Conservation (phyloP, 1,140 invertebrate genomes). For the Hylyphantes graminicola region DNA sequence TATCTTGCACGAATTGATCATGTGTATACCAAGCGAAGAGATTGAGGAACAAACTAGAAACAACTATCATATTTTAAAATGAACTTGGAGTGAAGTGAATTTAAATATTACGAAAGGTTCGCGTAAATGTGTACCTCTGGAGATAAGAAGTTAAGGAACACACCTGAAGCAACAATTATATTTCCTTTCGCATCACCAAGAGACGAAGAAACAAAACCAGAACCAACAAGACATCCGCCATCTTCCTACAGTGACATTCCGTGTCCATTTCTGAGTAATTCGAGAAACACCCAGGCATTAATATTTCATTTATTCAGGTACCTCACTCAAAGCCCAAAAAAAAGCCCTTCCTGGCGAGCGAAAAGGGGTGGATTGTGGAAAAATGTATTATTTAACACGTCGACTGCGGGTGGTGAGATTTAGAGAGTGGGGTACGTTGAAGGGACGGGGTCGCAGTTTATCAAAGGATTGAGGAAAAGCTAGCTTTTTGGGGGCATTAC, state of each 20-base stretch:
- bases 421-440: neutral
- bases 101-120: no score
- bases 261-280: constrained; percentile 15
- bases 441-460: neutral
- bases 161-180: no score
- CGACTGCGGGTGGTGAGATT: neutral
- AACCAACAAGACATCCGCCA: no score
- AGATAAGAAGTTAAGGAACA: no score
- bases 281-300: constrained; percentile 30
- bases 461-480: constrained; percentile 12
- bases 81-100: no score
- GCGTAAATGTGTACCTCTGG: no score
- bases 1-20: no score
- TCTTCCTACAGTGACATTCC: no score
- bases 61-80: no score
- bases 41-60: no score
- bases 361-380: neutral
- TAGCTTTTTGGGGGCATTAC: neutral
- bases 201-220: neutral
- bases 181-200: neutral
- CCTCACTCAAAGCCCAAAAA: neutral
- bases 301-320: constrained; percentile 45
- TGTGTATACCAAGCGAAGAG: no score
- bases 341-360: neutral
- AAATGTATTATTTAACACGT: constrained; percentile 41